Base-by-base conservation (phyloP, 2,113 vertebrate genomes). In the Mustela nigripes region DNA sequence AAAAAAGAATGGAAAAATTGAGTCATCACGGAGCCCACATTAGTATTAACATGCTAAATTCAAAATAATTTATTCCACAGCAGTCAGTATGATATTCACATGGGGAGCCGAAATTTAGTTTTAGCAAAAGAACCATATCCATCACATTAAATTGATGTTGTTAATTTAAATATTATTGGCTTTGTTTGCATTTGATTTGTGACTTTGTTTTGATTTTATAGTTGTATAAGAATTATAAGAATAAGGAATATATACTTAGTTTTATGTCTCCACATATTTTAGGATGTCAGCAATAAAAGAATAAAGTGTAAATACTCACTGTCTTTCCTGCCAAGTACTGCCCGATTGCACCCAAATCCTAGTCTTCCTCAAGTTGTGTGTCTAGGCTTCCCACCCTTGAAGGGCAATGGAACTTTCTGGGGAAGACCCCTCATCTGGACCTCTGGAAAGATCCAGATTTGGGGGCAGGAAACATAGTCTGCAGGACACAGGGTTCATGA, bases 121-220 rank as follows among this genome's bases (percentile, higher is more conserved):
- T 95, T 89, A 93, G 83, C 83, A 22, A 69, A 95, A 90, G 69
- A 96, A 86, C 56, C n/a, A 4, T 80, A 94, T 94, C 93, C 42
- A 84, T 97, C 93, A 84, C 11, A 79, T 92, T 82, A 89, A 96
- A 94, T 95, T 97, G 95, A 79, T 89, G 87, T 48, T 90, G 78
- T 86, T 91, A 85, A 96, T 97, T 97, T 96, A 95, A 96, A 90
- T 96, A 81, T 80, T 81, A 78, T 58, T 95, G 69, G 63, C 80
- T 97, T 97, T 80, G 60, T 92, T 96, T 96, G 74, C 78, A 42
- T 88, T 97, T 92, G 80, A 98, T 90, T 94, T 92, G 95, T 81
- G 79, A 58, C 69, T 79, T 85, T 88, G 87, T 92, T 97, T 97
- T 96, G 74, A 95, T 76, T 92, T 85, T 91, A 78, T 91, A 24